phyloP scores from a whole-genome alignment of 2,888 invertebrate genomes.

The Siphonodentalium dalli region DNA sequence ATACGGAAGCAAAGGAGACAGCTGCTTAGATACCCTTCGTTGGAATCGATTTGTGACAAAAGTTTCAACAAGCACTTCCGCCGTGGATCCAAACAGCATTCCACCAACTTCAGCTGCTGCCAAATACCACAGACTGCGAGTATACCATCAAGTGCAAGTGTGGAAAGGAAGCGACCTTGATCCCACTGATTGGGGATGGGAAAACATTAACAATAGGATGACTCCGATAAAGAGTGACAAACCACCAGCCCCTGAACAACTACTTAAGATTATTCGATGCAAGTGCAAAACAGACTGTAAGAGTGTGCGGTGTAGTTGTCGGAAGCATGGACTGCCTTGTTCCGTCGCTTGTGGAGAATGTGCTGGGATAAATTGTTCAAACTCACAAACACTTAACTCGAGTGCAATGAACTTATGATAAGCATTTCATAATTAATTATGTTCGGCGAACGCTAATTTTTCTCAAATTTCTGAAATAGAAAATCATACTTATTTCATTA shows the following conservation, averaged over 20 bases:
- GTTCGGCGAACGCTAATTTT: no score
- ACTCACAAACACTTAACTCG: no score
- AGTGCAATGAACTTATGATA: no score
- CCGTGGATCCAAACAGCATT: constrained; percentile 29
- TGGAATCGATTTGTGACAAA: constrained; percentile 23
- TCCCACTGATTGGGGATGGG: constrained; percentile 33
- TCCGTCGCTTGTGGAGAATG: constrained; percentile 27
- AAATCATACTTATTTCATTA: no score
- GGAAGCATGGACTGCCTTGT: constrained; percentile 31
- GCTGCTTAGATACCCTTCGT: constrained; percentile 21
- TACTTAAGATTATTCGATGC: constrained; percentile 27
- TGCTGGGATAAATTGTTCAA: constrained; percentile 20
- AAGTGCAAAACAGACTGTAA: constrained; percentile 32
- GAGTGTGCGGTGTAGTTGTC: constrained; percentile 26
- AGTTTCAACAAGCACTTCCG: constrained; percentile 16
- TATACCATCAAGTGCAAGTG: constrained; percentile 31
- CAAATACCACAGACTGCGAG: constrained; percentile 28
- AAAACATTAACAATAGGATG: neutral
- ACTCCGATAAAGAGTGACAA: constrained; percentile 22
- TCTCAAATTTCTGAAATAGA: no score
- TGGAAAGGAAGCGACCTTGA: constrained; percentile 23
- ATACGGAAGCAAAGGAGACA: constrained; percentile 13
- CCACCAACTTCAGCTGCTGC: constrained; percentile 38
- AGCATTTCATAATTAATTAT: no score
- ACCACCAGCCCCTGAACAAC: constrained; percentile 26